Base-by-base conservation (phyloP, 1,140 invertebrate species). In the Leptoteleia sp. region DNA sequence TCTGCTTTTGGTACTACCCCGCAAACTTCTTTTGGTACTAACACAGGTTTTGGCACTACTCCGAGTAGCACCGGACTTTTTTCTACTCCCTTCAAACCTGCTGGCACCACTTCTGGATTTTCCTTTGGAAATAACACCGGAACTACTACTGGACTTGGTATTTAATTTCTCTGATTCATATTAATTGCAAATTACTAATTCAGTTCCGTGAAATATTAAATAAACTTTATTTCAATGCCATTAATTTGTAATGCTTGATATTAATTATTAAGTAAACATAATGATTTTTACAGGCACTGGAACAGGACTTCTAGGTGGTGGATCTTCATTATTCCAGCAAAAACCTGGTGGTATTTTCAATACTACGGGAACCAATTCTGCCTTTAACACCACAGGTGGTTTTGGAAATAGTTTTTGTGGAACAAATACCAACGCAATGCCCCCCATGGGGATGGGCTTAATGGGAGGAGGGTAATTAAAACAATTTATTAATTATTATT, bases 281-380 rank as follows among this genome's bases (percentile, higher is more conserved):
- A n/a, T n/a, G n/a, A n/a, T n/a, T n/a, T n/a, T n/a, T n/a, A n/a
- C 33, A 84, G 86, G 84, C 22, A 84, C 84, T 13, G 85, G 83
- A 33, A 82, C 85, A 12, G 82, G 85, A 50, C 81, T 92, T 1
- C 84, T 91, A 33, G 89, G 90, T 31, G 73, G 87, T 6, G 89
- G 89, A 13, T 87, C 82, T 16, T 84, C 82, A 3, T 76, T 92
- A 2, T 92, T 92, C 1, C 88, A 87, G 50, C 87, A 87, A 62
- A 92, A 91, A 79, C 87, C 92, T 1, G 88, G 90, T 1, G 90
- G 91, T 31, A 79, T 94, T 1, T 94, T 94, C 85, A 90, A 90
- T 15, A 90, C 81, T 37, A 83, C 85, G 2, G 81, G 83, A 9
- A 86, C 78, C 11, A 71, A 83, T 9, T 65, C 70, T 3, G 37